phyloP scores from a whole-genome alignment of 2,113 vertebrate species.

The Pseudorasbora parva region DNA sequence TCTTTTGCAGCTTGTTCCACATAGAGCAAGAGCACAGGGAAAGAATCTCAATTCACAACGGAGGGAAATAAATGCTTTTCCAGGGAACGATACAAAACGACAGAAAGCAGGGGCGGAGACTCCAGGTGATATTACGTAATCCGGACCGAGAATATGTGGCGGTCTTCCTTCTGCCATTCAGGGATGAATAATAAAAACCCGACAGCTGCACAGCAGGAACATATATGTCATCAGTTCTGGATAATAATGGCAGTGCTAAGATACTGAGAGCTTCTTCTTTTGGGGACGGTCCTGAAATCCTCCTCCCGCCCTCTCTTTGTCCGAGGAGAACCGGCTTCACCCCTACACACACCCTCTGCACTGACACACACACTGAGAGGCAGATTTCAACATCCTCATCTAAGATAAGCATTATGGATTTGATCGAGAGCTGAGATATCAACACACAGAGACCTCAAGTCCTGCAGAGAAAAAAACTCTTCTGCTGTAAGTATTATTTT shows the following conservation, averaged over 20 bases:
- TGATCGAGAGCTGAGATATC: conserved; percentile 12
- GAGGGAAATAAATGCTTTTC: neutral
- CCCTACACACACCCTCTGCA: neutral
- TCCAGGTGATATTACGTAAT: conserved; percentile 48
- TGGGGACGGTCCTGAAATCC: neutral
- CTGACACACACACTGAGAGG: neutral
- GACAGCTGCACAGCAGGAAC: neutral
- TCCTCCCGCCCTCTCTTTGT: neutral
- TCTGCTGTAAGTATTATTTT: conserved; percentile 20
- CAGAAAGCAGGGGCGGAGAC: neutral
- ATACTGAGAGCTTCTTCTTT: neutral
- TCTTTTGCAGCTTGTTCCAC: conserved; percentile 41
- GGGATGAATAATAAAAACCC: neutral
- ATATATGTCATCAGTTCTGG: neutral
- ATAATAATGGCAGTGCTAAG: conserved; percentile 7
- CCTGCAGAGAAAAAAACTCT: neutral
- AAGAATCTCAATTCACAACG: neutral
- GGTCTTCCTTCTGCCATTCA: no score
- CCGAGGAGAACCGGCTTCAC: neutral
- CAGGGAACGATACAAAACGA: neutral
- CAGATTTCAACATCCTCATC: neutral
- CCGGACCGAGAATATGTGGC: conserved; percentile 32
- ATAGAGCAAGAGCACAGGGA: conserved; percentile 28
- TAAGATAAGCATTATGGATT: conserved; percentile 30
- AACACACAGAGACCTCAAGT: neutral